Conservation (phyloP, 2,797 vertebrate species). For the Chanos chanos region DNA sequence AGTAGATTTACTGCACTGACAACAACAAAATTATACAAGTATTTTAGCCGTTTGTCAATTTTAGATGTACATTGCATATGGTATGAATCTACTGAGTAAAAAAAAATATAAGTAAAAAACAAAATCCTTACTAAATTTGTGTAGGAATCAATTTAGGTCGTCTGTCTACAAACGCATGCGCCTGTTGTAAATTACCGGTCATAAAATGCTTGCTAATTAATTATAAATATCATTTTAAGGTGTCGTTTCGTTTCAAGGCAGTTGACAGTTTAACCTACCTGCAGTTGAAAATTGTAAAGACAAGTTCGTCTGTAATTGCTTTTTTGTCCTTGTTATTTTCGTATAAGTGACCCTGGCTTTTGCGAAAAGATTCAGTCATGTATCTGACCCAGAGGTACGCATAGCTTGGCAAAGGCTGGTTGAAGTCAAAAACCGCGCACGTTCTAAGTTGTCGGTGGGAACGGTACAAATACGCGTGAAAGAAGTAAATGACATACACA, state of each 20-base stretch:
- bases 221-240: neutral
- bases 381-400: conserved; percentile 52
- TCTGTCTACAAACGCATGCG: neutral
- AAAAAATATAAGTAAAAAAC: no score
- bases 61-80: no score
- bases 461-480: conserved; percentile 51
- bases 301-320: neutral
- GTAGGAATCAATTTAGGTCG: no score
- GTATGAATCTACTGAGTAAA: no score
- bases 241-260: neutral
- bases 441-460: conserved; percentile 42
- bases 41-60: no score
- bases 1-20: no score
- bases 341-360: conserved; percentile 41
- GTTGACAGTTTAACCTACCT: conserved; percentile 45
- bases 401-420: conserved; percentile 44
- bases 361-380: conserved; percentile 19
- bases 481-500: conserved; percentile 26
- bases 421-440: conserved; percentile 29
- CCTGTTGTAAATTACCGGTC: neutral
- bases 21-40: no score
- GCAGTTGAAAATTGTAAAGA: conserved; percentile 52
- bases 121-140: no score
- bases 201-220: neutral
- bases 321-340: neutral